Base-by-base conservation (phyloP, 2,888 invertebrate genomes). In the Amorpha juglandis region DNA sequence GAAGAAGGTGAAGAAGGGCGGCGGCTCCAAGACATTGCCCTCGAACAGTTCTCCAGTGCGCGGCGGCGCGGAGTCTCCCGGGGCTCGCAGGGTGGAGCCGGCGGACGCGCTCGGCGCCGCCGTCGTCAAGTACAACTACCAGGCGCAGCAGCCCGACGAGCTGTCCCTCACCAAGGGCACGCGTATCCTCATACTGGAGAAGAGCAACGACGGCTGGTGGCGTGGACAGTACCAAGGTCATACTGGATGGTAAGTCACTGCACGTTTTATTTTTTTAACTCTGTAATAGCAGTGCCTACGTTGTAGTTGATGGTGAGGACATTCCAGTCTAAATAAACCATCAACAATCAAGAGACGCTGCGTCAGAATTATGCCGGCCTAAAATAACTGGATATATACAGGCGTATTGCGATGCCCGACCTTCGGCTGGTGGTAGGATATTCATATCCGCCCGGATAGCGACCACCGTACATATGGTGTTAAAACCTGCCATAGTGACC, bases 201-300 rank as follows among this genome's bases (percentile, higher is more conserved):
- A 99, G 93, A 99, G 98, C 80, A 98, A 98, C 77, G 99, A 99
- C 91, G 99, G 98, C 70, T 99, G 99, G 99, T 99, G 99, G 99
- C 95, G 99, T 81, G 99, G 99, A 63, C 98, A 98, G 91, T 94
- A 92, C 72, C 92, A 95, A 90, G 87, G 91, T 68, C 93, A 95
- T 83, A 84, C 93, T 75, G 89, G 95, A 77, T 89, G 95, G 95
- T 93, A 79, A 82, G 93, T 75, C 9, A 0, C 47, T 68, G 75
- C 74, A 82, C 19, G 47, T 14, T 45, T 14, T 33, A 14, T 14
- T 27, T 6, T 19, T 8, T 33, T 14, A 14, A 9, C 7, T 7
- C 38, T 38, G 38, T 2, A 1, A 7, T 38, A 1, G 7, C 9
- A 7, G 38, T 6, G 7, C 1, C 7, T 9, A 9, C 38, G 1